Evolutionary conservation across 2,888 invertebrate species (phyloP), one percentile per base, ranked within the genome.

Genomic region (Sipunculus nudus): DNA sequence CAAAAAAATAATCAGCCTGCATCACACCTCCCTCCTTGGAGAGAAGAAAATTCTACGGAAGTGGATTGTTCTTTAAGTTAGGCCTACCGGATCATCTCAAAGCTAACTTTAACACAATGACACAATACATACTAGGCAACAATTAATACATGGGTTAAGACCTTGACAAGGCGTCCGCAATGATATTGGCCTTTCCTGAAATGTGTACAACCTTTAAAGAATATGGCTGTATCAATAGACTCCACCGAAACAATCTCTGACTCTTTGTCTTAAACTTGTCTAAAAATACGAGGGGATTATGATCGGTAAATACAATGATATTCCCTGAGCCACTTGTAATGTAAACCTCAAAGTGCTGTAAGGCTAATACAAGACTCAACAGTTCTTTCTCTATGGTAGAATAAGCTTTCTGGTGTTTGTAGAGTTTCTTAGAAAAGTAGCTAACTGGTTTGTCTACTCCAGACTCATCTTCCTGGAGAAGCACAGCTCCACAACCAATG

Each of bases 401-500:
- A 45, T 74, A 73, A 32, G 66, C 68, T 41, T 21, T 43, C 43
- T 74, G 68, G 53, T 65, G 61, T 25, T 35, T 41, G 25, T 55
- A 53, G 19, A 74, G 63, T 39, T 65, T 70, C 47, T 53, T 61
- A 13, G 70, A 72, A 60, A 61, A 71, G 46, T 60, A 70, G 53
- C 59, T 53, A 23, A 63, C 58, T 16, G 68, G 66, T 25, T 67
- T 65, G 29, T 66, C 57, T 39, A 64, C 45, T 21, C 57, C 61
- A 55, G 58, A 38, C 2, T 65, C 57, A 58, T 60, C 61, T 43
- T 65, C 62, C 47, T 75, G 74, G 3, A 70, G 21, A 21, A 73
- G 50, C 10, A 71, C 61, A 38, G 56, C 61, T 4, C 71, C 74
- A 35, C 57, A 29, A 10, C 61, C 72, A n/a, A 65, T 38, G 45